phyloP scores from a whole-genome alignment of 2,797 vertebrate genomes.

The Acestrorhynchus altus region DNA sequence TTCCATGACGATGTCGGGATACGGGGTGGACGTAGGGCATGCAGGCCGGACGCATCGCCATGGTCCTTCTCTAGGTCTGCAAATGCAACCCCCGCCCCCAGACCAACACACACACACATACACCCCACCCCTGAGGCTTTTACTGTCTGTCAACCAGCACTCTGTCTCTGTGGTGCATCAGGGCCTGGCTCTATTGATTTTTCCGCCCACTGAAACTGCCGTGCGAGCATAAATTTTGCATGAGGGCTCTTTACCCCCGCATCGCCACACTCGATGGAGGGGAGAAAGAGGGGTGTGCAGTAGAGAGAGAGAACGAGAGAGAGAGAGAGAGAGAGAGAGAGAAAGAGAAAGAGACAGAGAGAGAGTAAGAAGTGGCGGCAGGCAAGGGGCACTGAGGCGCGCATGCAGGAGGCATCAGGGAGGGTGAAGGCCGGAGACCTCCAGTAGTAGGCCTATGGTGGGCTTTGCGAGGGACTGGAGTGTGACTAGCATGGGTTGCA shows the following conservation, averaged over 20 bases:
- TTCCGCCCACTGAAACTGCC: slow-evolving; percentile 98
- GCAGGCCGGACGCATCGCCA: slow-evolving; percentile 81
- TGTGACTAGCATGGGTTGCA: neutral
- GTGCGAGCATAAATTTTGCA: slow-evolving; percentile 99
- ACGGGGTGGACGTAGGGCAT: slow-evolving; percentile 91
- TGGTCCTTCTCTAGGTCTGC: slow-evolving; percentile 87
- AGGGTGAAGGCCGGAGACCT: slow-evolving; percentile 17
- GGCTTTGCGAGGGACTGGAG: slow-evolving; percentile 8
- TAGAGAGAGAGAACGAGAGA: slow-evolving; percentile 19
- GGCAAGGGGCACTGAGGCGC: slow-evolving; percentile 1
- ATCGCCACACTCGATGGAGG: slow-evolving; percentile 72
- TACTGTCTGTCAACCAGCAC: slow-evolving; percentile 99
- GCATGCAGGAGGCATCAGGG: slow-evolving; percentile 1
- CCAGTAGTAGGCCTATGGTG: neutral
- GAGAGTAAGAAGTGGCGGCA: slow-evolving; percentile 1
- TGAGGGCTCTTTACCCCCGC: slow-evolving; percentile 81
- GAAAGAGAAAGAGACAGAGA: neutral
- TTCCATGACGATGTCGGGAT: slow-evolving; percentile 91
- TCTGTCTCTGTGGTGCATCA: slow-evolving; percentile 97
- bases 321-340: slow-evolving; percentile 20
- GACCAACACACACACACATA: slow-evolving; percentile 43
- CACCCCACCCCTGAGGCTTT: slow-evolving; percentile 91
- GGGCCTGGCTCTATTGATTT: slow-evolving; percentile 97
- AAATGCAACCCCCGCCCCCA: slow-evolving; percentile 88
- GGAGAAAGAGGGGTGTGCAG: slow-evolving; percentile 68